These are phyloP conservation scores for Oscheius sp. DNA, from an alignment of 2,888 invertebrate genomes.

Conservation along the genomic window DNA sequence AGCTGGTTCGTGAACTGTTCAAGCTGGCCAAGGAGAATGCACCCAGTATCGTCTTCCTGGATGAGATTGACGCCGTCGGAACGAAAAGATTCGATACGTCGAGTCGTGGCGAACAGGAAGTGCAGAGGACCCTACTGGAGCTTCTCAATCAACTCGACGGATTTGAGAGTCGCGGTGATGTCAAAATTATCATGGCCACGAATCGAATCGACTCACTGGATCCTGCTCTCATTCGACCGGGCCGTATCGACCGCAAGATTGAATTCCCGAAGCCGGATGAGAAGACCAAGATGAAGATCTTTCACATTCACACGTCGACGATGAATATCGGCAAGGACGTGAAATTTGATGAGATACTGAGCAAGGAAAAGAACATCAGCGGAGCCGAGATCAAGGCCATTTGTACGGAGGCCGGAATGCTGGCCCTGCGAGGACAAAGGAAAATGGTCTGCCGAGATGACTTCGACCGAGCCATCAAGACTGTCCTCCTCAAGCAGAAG, in stretches of 20 bases:
- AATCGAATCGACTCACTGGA: slow-evolving; percentile 97
- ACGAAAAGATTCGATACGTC: slow-evolving; percentile 97
- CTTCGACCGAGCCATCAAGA: slow-evolving; percentile 51
- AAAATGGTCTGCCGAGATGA: slow-evolving; percentile 46
- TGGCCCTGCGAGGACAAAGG: slow-evolving; percentile 60
- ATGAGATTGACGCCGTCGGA: slow-evolving; percentile 99
- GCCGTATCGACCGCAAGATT: slow-evolving; percentile 97
- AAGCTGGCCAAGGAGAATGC: slow-evolving; percentile 65
- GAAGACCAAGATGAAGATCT: slow-evolving; percentile 87
- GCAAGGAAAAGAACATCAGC: slow-evolving; percentile 57
- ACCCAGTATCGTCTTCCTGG: slow-evolving; percentile 94
- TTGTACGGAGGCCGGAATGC: slow-evolving; percentile 64
- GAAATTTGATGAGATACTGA: slow-evolving; percentile 54
- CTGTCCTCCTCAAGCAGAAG: slow-evolving; percentile 50
- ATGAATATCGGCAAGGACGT: slow-evolving; percentile 59
- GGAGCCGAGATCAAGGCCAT: slow-evolving; percentile 64
- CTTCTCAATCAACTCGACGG: slow-evolving; percentile 97
- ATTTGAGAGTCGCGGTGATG: slow-evolving; percentile 93
- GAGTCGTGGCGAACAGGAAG: slow-evolving; percentile 95
- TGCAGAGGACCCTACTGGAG: slow-evolving; percentile 98
- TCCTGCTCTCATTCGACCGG: slow-evolving; percentile 96
- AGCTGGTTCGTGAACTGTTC: slow-evolving; percentile 83
- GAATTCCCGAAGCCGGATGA: slow-evolving; percentile 95
- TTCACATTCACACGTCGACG: slow-evolving; percentile 51
- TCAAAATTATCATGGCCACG: slow-evolving; percentile 96